phyloP scores from a whole-genome alignment of 2,797 vertebrate genomes.

The Enoplosus armatus region DNA sequence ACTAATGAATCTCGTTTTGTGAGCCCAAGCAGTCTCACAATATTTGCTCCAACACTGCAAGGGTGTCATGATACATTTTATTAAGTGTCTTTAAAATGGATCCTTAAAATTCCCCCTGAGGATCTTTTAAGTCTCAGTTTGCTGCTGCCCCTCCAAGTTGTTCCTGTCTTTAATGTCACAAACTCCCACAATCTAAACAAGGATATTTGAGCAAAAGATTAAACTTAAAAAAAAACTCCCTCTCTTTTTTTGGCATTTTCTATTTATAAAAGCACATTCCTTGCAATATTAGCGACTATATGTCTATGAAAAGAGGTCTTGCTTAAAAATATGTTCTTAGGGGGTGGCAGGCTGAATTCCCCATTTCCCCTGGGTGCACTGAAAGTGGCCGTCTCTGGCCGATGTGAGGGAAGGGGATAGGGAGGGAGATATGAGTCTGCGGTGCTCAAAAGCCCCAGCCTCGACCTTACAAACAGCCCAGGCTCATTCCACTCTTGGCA shows the following conservation, averaged over 20 bases:
- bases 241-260: conserved; percentile 48
- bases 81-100: conserved; percentile 45
- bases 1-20: conserved; percentile 45
- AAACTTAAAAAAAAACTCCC: conserved; percentile 31
- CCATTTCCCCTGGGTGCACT: conserved; percentile 86
- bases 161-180: conserved; percentile 42
- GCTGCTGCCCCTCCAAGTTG: conserved; percentile 24
- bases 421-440: conserved; percentile 84
- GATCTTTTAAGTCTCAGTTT: conserved; percentile 55
- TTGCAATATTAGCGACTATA: conserved; percentile 81
- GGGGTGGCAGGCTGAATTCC: conserved; percentile 84
- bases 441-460: conserved; percentile 83
- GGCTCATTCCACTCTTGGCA: conserved; percentile 78
- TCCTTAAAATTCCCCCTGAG: conserved; percentile 42
- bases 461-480: conserved; percentile 76
- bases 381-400: conserved; percentile 87
- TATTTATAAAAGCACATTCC: conserved; percentile 86
- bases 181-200: conserved; percentile 73
- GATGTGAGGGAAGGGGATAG: conserved; percentile 79
- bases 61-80: conserved; percentile 60
- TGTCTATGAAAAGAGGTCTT: conserved; percentile 79
- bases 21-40: conserved; percentile 36
- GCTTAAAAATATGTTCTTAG: conserved; percentile 82
- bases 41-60: conserved; percentile 30
- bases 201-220: conserved; percentile 63